Evolutionary conservation across 1,140 invertebrate species (phyloP).

Genomic region (Frieseomelitta varia): DNA sequence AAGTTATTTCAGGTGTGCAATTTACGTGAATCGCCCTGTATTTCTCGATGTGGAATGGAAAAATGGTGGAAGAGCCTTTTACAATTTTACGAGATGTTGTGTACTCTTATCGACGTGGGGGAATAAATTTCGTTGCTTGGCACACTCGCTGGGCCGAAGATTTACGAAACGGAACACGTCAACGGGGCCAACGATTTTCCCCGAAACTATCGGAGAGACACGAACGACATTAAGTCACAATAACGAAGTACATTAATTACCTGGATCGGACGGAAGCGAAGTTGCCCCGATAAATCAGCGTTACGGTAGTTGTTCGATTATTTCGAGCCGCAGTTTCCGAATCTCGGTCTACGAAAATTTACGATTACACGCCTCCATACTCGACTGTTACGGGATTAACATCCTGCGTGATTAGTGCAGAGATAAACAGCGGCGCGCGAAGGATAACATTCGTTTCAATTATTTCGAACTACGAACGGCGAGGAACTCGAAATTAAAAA

Average conservation of each 20-base stretch:
- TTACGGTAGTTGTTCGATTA: conserved; percentile 16
- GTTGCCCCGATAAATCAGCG: conserved; percentile 4
- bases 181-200: neutral
- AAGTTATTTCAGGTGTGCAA: no score
- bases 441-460: neutral
- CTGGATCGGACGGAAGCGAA: neutral
- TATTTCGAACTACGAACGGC: neutral
- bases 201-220: neutral
- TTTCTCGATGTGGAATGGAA: no score
- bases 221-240: neutral
- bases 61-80: no score
- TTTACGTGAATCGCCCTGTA: no score
- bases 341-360: neutral
- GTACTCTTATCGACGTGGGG: neutral
- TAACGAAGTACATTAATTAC: conserved; percentile 4
- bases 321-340: neutral
- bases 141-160: neutral
- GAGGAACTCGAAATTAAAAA: no score
- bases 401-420: neutral
- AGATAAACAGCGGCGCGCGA: neutral
- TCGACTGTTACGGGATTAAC: neutral
- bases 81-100: no score
- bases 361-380: neutral
- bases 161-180: neutral
- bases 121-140: neutral